Base-by-base conservation (phyloP, 2,888 invertebrate genomes). In the Myopa testacea region DNA sequence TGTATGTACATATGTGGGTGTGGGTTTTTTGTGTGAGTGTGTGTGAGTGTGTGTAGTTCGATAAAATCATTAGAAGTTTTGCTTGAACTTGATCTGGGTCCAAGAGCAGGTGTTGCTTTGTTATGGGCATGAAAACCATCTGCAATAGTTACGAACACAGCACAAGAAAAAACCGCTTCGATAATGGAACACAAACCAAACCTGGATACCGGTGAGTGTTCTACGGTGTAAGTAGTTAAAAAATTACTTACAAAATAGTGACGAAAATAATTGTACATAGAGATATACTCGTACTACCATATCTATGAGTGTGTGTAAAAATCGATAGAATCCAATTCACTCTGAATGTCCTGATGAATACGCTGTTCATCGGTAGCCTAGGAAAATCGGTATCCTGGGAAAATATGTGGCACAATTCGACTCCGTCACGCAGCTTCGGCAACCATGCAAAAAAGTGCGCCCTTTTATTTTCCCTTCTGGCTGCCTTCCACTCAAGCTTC, bases 61-160 rank as follows among this genome's bases (percentile, higher is more conserved):
- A 73, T 73, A 73, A 73, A 60, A 73, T 73, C 73, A 40, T 62
- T 63, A 60, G 63, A 34, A 63, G 73, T 40, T 73, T 16, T 38
- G 34, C 63, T 73, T 62, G 50, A 45, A 73, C 62, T 73, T 62
- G 73, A 45, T 73, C 40, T 45, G 38, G 34, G 34, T 52, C 14
- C 14, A 14, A 6, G 16, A 62, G 73, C 73, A 73, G 73, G 73
- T 73, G 73, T 73, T 73, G 73, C 63, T 62, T 45, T 37, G 14
- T 37, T 70, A 12, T 34, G 52, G 37, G 34, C 65, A 38, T 38
- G 38, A 65, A 65, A 34, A 38, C 62, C 8, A 34, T 12, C 14
- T 55, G 55, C 50, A 50, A 14, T 50, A 10, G 14, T 5, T 16
- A n/a, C 34, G 65, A 4, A 26, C n/a, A 4, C 62, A 62, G 26